Evolutionary conservation across 2,797 vertebrate genomes (phyloP), one percentile per base, ranked within the genome.

Genomic region (Manis javanica): DNA sequence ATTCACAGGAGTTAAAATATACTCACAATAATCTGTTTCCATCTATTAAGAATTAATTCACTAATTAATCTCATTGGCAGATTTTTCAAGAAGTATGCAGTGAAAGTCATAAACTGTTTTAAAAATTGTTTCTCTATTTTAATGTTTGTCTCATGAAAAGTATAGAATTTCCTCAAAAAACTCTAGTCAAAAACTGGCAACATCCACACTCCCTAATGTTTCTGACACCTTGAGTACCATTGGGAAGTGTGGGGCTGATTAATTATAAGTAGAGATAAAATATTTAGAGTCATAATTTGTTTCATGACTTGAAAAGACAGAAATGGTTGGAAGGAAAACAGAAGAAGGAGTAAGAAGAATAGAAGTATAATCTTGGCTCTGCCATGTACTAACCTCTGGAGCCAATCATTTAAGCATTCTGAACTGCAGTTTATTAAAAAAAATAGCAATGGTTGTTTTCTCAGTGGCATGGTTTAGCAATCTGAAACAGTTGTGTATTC

Each of bases 271-370:
- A 69, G 39, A 42, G 55, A 39, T 64, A 90, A 87, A 87, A 90
- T 83, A 90, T 64, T 86, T 75, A 69, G 39, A 69, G 77, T 68
- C 34, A 57, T 57, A 66, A 69, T 96, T 96, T 71, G 49, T 85
- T 85, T 95, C 5, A 19, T 61, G 42, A 55, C 81, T 90, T 77
- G 34, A 79, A 39, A 74, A 72, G 75, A 77, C 24, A 82, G 39
- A 42, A 63, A 53, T 6, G 9, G 46, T 91, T 21, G 71, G 55
- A 88, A 68, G 23, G 55, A 26, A 46, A 24, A 24, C 2, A 23
- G 85, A 49, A 59, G 21, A 42, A 49, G 13, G 42, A 82, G 26
- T 74, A 16, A 46, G 57, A 88, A 83, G 66, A 71, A 74, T 0
- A 83, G 66, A 69, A 59, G 21, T 37, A 19, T 39, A 59, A 23